Conservation (phyloP, 2,888 invertebrate species). For the Petrolisthes manimaculis region DNA sequence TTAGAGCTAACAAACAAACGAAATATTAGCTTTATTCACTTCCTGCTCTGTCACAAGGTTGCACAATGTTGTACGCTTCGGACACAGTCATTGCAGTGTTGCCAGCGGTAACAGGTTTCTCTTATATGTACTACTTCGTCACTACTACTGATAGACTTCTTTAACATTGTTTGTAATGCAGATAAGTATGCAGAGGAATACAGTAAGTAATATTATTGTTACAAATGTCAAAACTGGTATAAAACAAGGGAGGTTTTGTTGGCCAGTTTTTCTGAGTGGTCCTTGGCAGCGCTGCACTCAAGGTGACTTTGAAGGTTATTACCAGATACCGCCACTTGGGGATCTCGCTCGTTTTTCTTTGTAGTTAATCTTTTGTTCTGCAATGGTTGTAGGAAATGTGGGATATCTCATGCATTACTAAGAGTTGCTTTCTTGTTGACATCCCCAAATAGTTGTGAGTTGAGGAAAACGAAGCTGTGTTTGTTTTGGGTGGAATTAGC, state of each 20-base stretch:
- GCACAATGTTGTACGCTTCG: constrained; percentile 18
- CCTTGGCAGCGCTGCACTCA: constrained; percentile 49
- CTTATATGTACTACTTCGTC: background rate
- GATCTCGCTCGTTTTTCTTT: too few relatives aligned
- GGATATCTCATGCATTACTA: too few relatives aligned
- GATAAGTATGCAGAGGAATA: background rate
- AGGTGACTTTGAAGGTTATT: constrained; percentile 48
- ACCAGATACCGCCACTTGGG: constrained; percentile 33
- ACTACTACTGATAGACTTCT: background rate
- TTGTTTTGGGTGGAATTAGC: constrained; percentile 5
- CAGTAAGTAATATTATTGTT: background rate
- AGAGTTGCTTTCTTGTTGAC: too few relatives aligned
- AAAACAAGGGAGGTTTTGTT: background rate
- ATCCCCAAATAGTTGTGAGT: too few relatives aligned
- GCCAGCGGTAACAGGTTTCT: background rate
- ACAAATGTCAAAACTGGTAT: background rate
- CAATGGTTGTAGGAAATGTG: too few relatives aligned
- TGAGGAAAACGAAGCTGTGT: too few relatives aligned
- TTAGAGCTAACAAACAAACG: background rate
- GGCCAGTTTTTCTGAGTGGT: background rate
- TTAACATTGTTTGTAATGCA: background rate
- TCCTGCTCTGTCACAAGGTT: constrained; percentile 39
- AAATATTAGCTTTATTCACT: constrained; percentile 19
- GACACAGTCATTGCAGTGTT: constrained; percentile 6
- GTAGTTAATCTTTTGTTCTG: too few relatives aligned